These are phyloP conservation scores for Moxostoma hubbsi DNA, from an alignment of 2,797 vertebrate genomes.

Conservation along the genomic window DNA sequence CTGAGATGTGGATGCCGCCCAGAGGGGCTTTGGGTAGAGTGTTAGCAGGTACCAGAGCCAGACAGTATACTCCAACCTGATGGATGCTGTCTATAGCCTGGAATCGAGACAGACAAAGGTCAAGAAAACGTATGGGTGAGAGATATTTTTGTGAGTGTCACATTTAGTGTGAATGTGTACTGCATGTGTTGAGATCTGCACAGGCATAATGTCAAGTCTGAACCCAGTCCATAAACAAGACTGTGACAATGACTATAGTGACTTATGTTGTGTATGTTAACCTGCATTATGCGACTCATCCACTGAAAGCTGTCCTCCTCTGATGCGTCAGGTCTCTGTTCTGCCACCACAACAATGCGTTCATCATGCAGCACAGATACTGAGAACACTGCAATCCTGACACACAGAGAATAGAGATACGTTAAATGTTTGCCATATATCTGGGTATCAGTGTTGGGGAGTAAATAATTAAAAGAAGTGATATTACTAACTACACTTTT, in stretches of 20 bases:
- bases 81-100: slow-evolving; percentile 98
- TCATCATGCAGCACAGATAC: slow-evolving; percentile 92
- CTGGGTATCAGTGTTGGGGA: too few species aligned
- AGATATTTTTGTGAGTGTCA: background rate
- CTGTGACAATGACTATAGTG: slow-evolving; percentile 6
- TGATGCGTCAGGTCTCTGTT: slow-evolving; percentile 93
- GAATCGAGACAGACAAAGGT: slow-evolving; percentile 23
- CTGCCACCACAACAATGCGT: slow-evolving; percentile 93
- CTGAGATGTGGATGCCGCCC: slow-evolving; percentile 93
- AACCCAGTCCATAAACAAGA: too few species aligned
- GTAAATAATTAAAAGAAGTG: too few species aligned
- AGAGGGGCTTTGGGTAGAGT: slow-evolving; percentile 94
- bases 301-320: slow-evolving; percentile 99
- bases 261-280: slow-evolving; percentile 58
- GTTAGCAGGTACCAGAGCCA: slow-evolving; percentile 95
- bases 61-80: slow-evolving; percentile 93
- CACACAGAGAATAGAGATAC: background rate
- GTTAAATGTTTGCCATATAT: too few species aligned
- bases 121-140: too few species aligned
- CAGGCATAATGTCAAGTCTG: too few species aligned
- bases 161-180: background rate
- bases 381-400: slow-evolving; percentile 96
- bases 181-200: background rate
- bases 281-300: slow-evolving; percentile 98
- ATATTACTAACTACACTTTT: too few species aligned